Evolutionary conservation across 1,140 invertebrate species (phyloP).

Genomic region (Ptiloglossa arizonensis): DNA sequence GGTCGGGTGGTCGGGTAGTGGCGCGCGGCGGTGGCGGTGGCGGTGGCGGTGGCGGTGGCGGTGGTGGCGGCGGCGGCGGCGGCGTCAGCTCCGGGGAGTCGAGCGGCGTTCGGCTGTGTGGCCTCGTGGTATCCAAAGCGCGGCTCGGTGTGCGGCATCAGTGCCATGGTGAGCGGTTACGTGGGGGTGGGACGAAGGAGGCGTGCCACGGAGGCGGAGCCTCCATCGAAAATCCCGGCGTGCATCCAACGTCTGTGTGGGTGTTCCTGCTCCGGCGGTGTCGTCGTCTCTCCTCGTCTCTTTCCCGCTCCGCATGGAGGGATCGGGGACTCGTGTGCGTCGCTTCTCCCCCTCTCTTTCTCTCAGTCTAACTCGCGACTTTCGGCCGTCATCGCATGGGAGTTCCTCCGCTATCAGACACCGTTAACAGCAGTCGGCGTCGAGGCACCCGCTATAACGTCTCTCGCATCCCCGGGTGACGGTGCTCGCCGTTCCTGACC

Average conservation of each 20-base stretch:
- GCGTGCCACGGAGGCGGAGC: constrained; percentile 70
- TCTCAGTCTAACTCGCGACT: constrained; percentile 56
- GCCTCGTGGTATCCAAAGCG: constrained; percentile 30
- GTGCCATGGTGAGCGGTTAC: constrained; percentile 32
- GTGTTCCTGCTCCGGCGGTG: constrained; percentile 37
- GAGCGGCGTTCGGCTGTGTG: background rate
- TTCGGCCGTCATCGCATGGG: constrained; percentile 72
- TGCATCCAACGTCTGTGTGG: constrained; percentile 59
- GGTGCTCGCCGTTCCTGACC: constrained; percentile 58
- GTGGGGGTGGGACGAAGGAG: constrained; percentile 59
- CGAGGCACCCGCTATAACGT: constrained; percentile 76
- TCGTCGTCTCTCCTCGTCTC: constrained; percentile 19
- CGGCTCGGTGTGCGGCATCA: constrained; percentile 32
- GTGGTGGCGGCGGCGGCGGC: constrained; percentile 11
- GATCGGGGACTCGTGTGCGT: background rate
- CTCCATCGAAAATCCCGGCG: constrained; percentile 70
- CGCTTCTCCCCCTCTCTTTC: constrained; percentile 42
- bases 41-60: constrained; percentile 14
- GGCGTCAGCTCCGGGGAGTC: constrained; percentile 16
- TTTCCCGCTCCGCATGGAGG: constrained; percentile 1
- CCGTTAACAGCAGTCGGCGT: constrained; percentile 78
- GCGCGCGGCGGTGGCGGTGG: constrained; percentile 5
- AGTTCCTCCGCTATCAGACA: constrained; percentile 72
- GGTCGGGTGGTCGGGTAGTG: constrained; percentile 40
- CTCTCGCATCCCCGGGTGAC: constrained; percentile 65